These are phyloP conservation scores for Eulemur coronatus DNA, from an alignment of 2,797 vertebrate species.

Conservation along the genomic window DNA sequence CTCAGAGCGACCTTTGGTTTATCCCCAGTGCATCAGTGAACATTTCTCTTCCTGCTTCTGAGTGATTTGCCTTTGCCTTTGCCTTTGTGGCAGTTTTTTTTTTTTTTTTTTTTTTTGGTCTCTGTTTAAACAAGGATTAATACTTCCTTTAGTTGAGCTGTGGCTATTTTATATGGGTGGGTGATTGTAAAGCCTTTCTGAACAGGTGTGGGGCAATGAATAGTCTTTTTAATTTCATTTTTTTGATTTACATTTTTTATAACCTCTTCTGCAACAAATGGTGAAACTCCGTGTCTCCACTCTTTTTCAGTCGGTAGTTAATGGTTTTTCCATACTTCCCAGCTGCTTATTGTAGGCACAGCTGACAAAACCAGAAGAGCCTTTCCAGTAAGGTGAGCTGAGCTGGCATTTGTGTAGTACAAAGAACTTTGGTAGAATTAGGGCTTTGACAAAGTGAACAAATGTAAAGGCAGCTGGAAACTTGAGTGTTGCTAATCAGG, in stretches of 20 bases:
- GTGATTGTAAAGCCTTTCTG: constrained; percentile 58
- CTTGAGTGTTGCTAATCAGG: constrained; percentile 61
- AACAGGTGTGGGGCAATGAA: constrained; percentile 40
- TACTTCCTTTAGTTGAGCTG: constrained; percentile 44
- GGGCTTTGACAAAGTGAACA: constrained; percentile 72
- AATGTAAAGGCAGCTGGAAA: constrained; percentile 85
- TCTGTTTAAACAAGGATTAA: constrained; percentile 62
- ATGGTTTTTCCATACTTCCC: constrained; percentile 79
- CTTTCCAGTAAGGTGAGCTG: constrained; percentile 85
- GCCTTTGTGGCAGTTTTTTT: not conserved
- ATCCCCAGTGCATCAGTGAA: not conserved
- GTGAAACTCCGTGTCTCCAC: constrained; percentile 44
- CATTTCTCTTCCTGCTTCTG: constrained; percentile 45
- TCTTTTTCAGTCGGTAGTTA: constrained; percentile 70
- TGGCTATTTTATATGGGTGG: constrained; percentile 34
- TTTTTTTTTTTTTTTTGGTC: not conserved
- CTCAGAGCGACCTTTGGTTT: constrained; percentile 45
- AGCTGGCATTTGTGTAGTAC: constrained; percentile 72
- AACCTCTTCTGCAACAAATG: constrained; percentile 65
- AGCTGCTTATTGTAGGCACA: constrained; percentile 87
- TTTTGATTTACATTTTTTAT: constrained; percentile 57
- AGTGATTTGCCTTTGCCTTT: constrained; percentile 59
- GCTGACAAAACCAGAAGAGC: constrained; percentile 85
- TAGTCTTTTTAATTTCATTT: constrained; percentile 51
- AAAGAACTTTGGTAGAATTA: constrained; percentile 73